These are phyloP conservation scores for Delichon dasypus DNA, from an alignment of 2,797 vertebrate species.

Conservation along the genomic window DNA sequence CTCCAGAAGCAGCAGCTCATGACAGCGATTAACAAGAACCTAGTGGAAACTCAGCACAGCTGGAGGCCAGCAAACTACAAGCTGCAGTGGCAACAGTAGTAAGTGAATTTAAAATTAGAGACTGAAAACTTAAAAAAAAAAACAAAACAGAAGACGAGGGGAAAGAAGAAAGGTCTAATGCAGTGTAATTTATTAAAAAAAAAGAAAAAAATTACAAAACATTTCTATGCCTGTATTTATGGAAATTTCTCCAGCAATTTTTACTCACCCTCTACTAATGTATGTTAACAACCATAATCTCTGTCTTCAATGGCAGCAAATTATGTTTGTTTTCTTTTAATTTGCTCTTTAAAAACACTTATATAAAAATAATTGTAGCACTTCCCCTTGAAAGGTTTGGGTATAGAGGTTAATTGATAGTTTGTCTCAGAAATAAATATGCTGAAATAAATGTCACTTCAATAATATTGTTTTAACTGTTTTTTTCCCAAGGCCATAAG, in stretches of 20 bases:
- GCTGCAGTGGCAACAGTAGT: not conserved
- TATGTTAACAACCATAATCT: not conserved
- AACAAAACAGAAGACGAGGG: not conserved
- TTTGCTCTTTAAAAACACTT: conserved; percentile 12
- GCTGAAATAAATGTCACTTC: not conserved
- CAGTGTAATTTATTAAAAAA: not conserved
- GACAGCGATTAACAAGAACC: conserved; percentile 26
- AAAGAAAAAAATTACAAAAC: not conserved
- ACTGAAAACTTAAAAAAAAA: not conserved
- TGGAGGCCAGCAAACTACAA: not conserved
- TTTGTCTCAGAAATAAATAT: not conserved
- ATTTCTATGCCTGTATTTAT: not conserved
- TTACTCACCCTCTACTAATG: not conserved
- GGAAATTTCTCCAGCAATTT: not conserved
- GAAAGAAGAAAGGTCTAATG: not conserved
- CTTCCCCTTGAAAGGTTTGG: not conserved
- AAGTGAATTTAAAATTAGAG: conserved; percentile 17
- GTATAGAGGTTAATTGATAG: not conserved
- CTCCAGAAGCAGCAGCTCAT: conserved; percentile 18
- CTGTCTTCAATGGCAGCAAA: not conserved
- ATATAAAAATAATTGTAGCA: not conserved
- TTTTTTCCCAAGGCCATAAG: not conserved
- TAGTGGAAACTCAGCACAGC: conserved; percentile 10
- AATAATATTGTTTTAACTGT: not conserved
- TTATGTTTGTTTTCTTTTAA: not conserved